Conservation (phyloP, 1,140 invertebrate genomes). For the Ceratoteleas bidentatus region DNA sequence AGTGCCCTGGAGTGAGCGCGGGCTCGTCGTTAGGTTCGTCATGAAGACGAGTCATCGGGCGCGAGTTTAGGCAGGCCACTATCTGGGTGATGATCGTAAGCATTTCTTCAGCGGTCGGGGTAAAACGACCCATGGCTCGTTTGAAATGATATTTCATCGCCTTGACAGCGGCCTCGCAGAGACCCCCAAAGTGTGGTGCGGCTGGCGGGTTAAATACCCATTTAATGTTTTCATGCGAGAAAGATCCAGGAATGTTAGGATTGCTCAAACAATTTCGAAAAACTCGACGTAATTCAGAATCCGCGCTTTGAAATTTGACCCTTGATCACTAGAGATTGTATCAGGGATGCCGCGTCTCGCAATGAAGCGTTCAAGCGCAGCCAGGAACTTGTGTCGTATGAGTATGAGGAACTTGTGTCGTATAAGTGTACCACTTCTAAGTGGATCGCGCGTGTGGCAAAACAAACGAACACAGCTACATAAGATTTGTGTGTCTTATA, state of each 20-base stretch:
- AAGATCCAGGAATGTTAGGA: neutral
- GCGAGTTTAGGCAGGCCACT: neutral
- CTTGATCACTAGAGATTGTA: too few relatives aligned
- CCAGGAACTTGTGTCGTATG: too few relatives aligned
- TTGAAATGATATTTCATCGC: neutral
- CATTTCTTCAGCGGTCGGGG: too few relatives aligned
- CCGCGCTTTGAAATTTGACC: too few relatives aligned
- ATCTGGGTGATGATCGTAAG: too few relatives aligned
- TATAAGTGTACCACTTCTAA: neutral
- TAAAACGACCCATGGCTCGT: too few relatives aligned
- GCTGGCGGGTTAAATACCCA: neutral
- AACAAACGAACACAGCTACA: neutral
- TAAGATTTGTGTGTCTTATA: neutral
- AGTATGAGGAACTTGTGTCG: too few relatives aligned
- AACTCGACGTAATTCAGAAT: neutral
- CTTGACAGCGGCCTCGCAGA: neutral
- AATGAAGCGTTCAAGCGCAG: too few relatives aligned
- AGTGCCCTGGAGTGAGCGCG: too few relatives aligned
- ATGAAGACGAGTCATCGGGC: too few relatives aligned
- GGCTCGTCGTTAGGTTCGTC: too few relatives aligned
- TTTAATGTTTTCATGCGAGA: neutral
- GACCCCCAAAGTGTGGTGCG: neutral
- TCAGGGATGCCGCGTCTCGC: too few relatives aligned
- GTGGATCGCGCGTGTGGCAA: neutral
- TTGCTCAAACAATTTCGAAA: neutral